Evolutionary conservation across 64 coral and sea anemone species (phyloP), one percentile per base, ranked within the genome.

Genomic region (Dendrophyllia cribrosa): DNA sequence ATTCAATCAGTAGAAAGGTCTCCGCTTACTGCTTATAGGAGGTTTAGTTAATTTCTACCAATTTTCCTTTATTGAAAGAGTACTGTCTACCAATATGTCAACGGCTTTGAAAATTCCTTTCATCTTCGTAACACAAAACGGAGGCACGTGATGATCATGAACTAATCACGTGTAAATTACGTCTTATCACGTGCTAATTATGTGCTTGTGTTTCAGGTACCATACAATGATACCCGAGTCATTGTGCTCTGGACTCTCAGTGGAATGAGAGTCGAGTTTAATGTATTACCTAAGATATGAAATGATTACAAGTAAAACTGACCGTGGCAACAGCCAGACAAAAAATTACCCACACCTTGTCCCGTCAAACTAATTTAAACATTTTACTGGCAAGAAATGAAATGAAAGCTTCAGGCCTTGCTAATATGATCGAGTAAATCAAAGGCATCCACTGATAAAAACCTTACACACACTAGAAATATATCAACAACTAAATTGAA

Each of bases 201-300:
- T 6, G 62, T 84, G 47, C 80, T 51, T 78, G 24, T 80, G 4
- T 45, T 68, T 67, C 60, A 51, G 44, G 44, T 50, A 68, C 10
- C 44, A 84, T 66, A 46, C 61, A 14, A 59, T 84, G 80, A 84
- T 16, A 4, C 43, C 80, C 14, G 45, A 49, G 62, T 84, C 62
- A 65, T 9, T 21, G 20, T 22, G 6, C 43, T 84, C 61, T 84
- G 46, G n/a, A 84, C 62, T 84, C 80, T 51, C 17, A 34, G 34
- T 34, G 34, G 8, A 84, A 68, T 84, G 61, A 9, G 80, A 84
- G 80, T 51, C 60, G 45, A 61, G 61, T 84, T 84, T 64, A 66
- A 20, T 84, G 68, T 14, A 5, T 67, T 23, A n/a, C 12, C 8
- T 12, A 43, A 82, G 1, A 43, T 14, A 47, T 26, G 17, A 75